Conservation (phyloP, 2,113 vertebrate species). For the Eleginops maclovinus region DNA sequence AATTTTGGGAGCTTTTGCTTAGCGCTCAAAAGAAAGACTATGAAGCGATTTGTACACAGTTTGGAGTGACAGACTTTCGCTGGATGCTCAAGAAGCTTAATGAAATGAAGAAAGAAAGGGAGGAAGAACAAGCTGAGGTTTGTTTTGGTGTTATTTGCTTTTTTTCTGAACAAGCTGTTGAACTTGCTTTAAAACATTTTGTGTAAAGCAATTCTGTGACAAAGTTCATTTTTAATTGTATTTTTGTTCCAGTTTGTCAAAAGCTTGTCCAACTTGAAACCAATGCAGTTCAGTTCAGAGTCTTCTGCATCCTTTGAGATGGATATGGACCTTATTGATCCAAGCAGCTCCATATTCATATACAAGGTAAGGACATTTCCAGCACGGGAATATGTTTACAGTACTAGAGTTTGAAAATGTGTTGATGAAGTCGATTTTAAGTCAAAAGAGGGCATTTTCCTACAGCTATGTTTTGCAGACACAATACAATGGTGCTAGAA, state of each 20-base stretch:
- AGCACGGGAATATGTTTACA: too few relatives aligned
- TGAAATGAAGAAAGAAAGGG: slow-evolving; percentile 83
- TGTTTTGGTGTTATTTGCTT: slow-evolving; percentile 5
- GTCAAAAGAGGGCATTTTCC: neutral
- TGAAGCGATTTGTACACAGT: slow-evolving; percentile 88
- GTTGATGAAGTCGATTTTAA: neutral
- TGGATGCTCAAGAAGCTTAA: slow-evolving; percentile 90
- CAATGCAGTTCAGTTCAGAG: slow-evolving; percentile 80
- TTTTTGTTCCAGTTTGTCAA: slow-evolving; percentile 82
- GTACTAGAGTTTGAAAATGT: neutral
- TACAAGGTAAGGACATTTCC: slow-evolving; percentile 84
- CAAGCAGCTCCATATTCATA: slow-evolving; percentile 84
- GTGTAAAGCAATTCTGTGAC: neutral
- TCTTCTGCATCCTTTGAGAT: slow-evolving; percentile 84
- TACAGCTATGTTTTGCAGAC: neutral
- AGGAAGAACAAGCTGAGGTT: slow-evolving; percentile 85
- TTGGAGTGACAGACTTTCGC: slow-evolving; percentile 88
- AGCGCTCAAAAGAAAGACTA: slow-evolving; percentile 89
- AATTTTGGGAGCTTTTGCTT: slow-evolving; percentile 88
- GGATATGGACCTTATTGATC: slow-evolving; percentile 87
- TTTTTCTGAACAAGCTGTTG: neutral
- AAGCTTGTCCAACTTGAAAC: slow-evolving; percentile 80
- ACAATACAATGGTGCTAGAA: neutral
- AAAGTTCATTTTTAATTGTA: neutral
- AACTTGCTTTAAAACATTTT: neutral